These are phyloP conservation scores for Lacanobia oleracea DNA, from an alignment of 2,888 invertebrate species.

Conservation along the genomic window DNA sequence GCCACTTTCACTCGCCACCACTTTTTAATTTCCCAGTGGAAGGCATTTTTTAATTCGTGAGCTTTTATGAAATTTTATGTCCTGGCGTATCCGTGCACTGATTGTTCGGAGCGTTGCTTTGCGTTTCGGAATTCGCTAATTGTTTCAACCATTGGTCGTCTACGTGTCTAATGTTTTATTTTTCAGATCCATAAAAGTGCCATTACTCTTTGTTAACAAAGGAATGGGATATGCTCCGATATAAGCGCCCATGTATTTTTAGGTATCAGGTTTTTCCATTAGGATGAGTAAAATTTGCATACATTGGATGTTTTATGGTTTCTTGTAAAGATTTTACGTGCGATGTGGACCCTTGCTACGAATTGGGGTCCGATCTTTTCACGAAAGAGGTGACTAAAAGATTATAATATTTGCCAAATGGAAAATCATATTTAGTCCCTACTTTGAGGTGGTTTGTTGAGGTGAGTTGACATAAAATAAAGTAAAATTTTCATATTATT, in stretches of 20 bases:
- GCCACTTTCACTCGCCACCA: constrained; percentile 85
- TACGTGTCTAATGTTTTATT: constrained; percentile 64
- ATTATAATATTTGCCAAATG: constrained; percentile 39
- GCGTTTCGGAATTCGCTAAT: constrained; percentile 77
- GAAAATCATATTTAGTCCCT: not conserved
- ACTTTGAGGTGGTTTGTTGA: not conserved
- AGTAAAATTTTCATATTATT: not conserved
- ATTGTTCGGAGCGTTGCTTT: constrained; percentile 75
- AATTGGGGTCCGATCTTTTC: constrained; percentile 28
- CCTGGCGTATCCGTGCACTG: constrained; percentile 76
- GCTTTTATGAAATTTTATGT: constrained; percentile 87
- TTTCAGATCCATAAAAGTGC: constrained; percentile 59
- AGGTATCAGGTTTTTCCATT: constrained; percentile 60
- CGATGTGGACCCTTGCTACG: constrained; percentile 32
- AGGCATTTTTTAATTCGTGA: constrained; percentile 86
- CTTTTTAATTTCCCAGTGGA: constrained; percentile 86
- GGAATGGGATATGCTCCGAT: constrained; percentile 52
- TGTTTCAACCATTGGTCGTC: constrained; percentile 73
- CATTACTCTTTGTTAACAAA: constrained; percentile 64
- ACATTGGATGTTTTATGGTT: constrained; percentile 50
- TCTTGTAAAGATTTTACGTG: constrained; percentile 40
- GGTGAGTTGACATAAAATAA: not conserved
- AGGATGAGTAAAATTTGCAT: constrained; percentile 50
- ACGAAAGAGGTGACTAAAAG: constrained; percentile 36
- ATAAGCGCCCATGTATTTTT: constrained; percentile 56